Base-by-base conservation (phyloP, 2,888 invertebrate species). In the Augochlorella aurata region DNA sequence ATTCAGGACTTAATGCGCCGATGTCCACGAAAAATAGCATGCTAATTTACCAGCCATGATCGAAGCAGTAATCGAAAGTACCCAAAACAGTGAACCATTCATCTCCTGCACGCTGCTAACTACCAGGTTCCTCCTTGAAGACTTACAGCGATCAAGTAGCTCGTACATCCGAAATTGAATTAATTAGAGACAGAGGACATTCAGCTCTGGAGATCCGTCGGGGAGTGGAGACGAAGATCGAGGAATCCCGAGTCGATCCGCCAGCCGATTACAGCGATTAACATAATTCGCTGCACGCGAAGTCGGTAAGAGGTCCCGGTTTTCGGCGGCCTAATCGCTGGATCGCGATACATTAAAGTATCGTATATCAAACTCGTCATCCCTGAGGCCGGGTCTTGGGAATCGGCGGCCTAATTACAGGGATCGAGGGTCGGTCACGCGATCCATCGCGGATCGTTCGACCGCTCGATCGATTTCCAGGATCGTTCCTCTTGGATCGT, bases 341-440 rank as follows among this genome's bases (percentile, higher is more conserved):
- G 76, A 71, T 71, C 77, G 77, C 72, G 65, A 82, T 71, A 66
- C 77, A 70, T 82, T 82, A 83, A 83, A 82, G 83, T 83, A 82
- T 83, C 83, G 75, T 82, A 71, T 83, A 75, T 83, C 83, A 72
- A 72, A 66, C 74, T 82, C 72, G 78, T 82, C 74, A 82, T 82
- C 72, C 73, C 49, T 44, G 52, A 47, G 52, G 21, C 52, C 52
- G 54, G 58, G n/a, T 63, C 61, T 58, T 10, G 14, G 24, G 61
- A 44, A 16, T 29, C 69, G 54, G 54, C 58, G 65, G 24, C 38
- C 52, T 71, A 81, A 81, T 81, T 81, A 81, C 65, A 49, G 66
- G 68, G 52, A 12, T 38, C 65, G 65, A 9, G 24, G 8, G 5
- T 50, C 72, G 49, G 75, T 82, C 81, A 82, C 81, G 75, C 75